phyloP scores from a whole-genome alignment of 2,113 vertebrate species.

The Chaenocephalus aceratus region DNA sequence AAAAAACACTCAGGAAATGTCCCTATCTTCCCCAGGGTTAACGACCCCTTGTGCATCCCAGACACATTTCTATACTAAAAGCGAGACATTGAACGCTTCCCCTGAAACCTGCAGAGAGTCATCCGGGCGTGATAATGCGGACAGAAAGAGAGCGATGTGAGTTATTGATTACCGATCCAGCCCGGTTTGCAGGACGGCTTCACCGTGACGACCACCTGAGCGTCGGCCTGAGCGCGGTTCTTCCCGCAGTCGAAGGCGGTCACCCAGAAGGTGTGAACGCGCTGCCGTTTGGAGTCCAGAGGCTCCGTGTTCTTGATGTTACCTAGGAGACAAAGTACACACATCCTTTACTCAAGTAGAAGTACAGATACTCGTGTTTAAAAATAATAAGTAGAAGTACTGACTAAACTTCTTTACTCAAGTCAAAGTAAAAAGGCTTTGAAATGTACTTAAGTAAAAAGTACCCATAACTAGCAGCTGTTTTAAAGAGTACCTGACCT shows the following conservation, averaged over 20 bases:
- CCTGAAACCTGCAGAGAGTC: neutral
- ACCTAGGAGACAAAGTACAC: slow-evolving; percentile 79
- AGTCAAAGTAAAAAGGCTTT: no score
- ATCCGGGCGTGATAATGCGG: neutral
- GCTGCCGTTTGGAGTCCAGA: slow-evolving; percentile 92
- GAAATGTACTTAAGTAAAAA: no score
- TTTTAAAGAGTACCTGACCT: no score
- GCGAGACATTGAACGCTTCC: no score
- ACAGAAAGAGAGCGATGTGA: slow-evolving; percentile 1
- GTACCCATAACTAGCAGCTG: no score
- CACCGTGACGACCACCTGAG: slow-evolving; percentile 95
- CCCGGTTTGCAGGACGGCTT: slow-evolving; percentile 98
- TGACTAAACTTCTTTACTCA: no score
- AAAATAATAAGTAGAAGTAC: no score
- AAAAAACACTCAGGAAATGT: no score
- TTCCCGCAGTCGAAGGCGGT: slow-evolving; percentile 99
- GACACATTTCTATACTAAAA: no score
- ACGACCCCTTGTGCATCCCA: no score
- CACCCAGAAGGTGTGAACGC: slow-evolving; percentile 94
- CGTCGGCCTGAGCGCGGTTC: slow-evolving; percentile 94
- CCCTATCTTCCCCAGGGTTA: no score
- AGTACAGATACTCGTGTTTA: no score
- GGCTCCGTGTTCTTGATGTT: slow-evolving; percentile 99
- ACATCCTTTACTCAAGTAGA: neutral
- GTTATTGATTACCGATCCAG: slow-evolving; percentile 80